These are phyloP conservation scores for Fopius arisanus DNA, from an alignment of 1,140 invertebrate species.

Conservation along the genomic window DNA sequence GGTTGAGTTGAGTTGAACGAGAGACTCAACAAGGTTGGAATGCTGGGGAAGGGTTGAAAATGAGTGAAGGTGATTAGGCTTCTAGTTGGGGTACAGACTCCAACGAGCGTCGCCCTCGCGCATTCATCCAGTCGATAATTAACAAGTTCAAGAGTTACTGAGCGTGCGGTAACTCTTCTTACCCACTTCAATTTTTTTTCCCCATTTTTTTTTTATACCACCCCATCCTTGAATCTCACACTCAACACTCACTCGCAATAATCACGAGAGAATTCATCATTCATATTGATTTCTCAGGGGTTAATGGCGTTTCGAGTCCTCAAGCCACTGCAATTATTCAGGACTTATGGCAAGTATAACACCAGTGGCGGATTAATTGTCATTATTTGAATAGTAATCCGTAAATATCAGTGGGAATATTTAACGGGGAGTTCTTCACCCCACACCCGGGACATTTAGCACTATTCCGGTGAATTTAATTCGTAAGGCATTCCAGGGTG, in stretches of 20 bases:
- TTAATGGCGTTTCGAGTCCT: neutral
- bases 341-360: neutral
- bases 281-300: neutral
- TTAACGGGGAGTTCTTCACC: neutral
- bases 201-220: constrained; percentile 3
- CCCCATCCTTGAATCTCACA: neutral
- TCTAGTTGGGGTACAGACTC: constrained; percentile 35
- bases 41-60: neutral
- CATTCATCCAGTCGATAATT: constrained; percentile 59
- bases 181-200: neutral
- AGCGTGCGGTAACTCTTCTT: constrained; percentile 13
- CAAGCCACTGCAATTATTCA: neutral
- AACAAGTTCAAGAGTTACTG: constrained; percentile 41
- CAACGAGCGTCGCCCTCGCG: constrained; percentile 38
- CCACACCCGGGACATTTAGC: constrained; percentile 20
- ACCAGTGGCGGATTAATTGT: neutral
- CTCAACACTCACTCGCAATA: constrained; percentile 33
- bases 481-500: constrained; percentile 22
- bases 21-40: neutral
- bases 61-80: constrained; percentile 55
- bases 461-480: constrained; percentile 30
- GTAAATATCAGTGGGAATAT: neutral
- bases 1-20: neutral
- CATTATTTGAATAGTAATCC: neutral
- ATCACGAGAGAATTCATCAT: constrained; percentile 42